Evolutionary conservation across 2,113 vertebrate species (phyloP), one percentile per base, ranked within the genome.

Genomic region (Crotalus helleri): DNA sequence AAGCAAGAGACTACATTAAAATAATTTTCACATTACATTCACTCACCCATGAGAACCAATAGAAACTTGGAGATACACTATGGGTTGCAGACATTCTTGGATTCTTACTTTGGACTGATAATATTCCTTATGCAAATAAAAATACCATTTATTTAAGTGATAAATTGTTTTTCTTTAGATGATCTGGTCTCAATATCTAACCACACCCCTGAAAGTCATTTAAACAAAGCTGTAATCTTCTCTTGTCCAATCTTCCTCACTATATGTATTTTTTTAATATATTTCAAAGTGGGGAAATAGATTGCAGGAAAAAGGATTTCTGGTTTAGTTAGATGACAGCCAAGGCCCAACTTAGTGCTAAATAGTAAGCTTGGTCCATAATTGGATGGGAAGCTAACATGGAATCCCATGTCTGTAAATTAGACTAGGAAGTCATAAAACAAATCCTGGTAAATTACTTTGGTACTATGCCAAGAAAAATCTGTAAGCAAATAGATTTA

Each of bases 241-340:
- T 85, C 11, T 57, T 55, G 4, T 69, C 0, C 10, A 3, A 0
- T 5, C 0, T 0, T 29, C 0, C 53, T 81, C 15, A 9, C 0
- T 0, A 29, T 1, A 21, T 29, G 8, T 51, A 9, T 51, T 0
- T 23, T 0, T 6, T 11, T 2, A 5, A 44, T 24, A 1, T 39
- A 0, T 81, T 92, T 59, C 6, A n/a, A 0, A 24, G 57, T 85
- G 54, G 0, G 54, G 44, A 59, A 44, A 58, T 61, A 44, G 53
- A 91, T 51, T 26, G 26, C 1, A 92, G 69, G 54, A 44, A 93
- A 23, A 92, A 91, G 54, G 49, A 91, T 57, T 57, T 92, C 0
- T 54, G 29, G 10, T 93, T 58, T 24, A 87, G 89, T 89, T 46
- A 85, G 8, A 8, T 10, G 7, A 39, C 5, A 85, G 6, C 19